Evolutionary conservation across 2,797 vertebrate species (phyloP).

Genomic region (Anguilla anguilla): DNA sequence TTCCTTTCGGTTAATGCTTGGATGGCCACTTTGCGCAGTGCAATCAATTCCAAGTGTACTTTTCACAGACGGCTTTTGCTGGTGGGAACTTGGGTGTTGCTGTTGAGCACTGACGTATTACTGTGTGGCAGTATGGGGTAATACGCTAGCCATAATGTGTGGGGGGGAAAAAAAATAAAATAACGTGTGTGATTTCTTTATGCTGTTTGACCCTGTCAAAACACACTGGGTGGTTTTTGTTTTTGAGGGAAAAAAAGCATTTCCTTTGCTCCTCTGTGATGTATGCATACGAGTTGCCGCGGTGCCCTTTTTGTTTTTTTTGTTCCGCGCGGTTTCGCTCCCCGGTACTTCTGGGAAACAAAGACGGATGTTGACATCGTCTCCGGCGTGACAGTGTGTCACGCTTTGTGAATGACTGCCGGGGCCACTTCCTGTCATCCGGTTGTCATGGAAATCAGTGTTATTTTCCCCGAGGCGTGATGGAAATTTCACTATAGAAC

Average conservation of each 20-base stretch:
- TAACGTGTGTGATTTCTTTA: neutral
- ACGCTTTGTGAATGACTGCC: conserved; percentile 38
- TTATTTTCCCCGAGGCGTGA: conserved; percentile 41
- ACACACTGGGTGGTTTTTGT: neutral
- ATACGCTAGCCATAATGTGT: neutral
- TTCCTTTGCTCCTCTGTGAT: neutral
- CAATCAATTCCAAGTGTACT: neutral
- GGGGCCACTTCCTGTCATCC: conserved; percentile 26
- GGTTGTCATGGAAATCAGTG: conserved; percentile 30
- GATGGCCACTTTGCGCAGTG: neutral
- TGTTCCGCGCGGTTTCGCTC: neutral
- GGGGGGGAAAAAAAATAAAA: neutral
- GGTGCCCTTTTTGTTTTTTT: neutral
- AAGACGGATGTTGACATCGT: conserved; percentile 39
- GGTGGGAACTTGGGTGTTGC: neutral
- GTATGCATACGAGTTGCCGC: neutral
- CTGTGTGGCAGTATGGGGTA: neutral
- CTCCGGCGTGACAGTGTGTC: conserved; percentile 49
- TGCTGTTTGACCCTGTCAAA: neutral
- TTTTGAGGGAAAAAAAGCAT: neutral
- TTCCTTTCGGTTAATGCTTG: neutral
- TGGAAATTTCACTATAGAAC: conserved; percentile 36
- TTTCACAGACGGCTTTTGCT: neutral
- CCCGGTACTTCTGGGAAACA: neutral
- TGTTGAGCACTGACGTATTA: neutral